Conservation (phyloP, 2,888 invertebrate species). For the Drosophila mettleri region DNA sequence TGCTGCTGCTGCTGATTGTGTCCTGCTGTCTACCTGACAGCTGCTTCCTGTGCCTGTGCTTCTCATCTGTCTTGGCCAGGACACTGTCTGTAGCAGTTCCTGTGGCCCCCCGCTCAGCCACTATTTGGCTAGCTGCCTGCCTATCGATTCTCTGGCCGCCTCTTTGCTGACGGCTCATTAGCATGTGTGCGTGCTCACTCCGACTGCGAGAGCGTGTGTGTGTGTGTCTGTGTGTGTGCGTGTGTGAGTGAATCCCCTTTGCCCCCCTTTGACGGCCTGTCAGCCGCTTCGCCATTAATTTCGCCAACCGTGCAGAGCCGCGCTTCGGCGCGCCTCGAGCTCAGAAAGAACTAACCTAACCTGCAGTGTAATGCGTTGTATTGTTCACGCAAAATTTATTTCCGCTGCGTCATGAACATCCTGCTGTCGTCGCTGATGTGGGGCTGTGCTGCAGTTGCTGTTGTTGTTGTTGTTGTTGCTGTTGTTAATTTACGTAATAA, state of each 20-base stretch:
- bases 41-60: constrained; percentile 59
- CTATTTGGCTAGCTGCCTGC: neutral
- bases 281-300: constrained; percentile 68
- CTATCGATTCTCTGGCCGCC: constrained; percentile 25
- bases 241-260: neutral
- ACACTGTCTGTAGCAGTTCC: constrained; percentile 19
- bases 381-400: constrained; percentile 81
- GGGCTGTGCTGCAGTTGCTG: constrained; percentile 29
- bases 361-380: constrained; percentile 79
- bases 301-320: constrained; percentile 34
- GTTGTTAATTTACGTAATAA: constrained; percentile 79
- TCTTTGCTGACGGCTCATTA: constrained; percentile 67
- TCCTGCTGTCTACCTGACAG: constrained; percentile 51
- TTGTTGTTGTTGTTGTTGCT: constrained; percentile 35
- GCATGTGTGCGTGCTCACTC: constrained; percentile 65
- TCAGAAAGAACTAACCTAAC: constrained; percentile 65
- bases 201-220: neutral
- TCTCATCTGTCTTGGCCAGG: constrained; percentile 42
- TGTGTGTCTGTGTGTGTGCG: neutral
- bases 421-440: constrained; percentile 72
- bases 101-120: neutral
- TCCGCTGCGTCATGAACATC: constrained; percentile 77
- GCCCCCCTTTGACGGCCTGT: constrained; percentile 32
- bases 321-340: constrained; percentile 16
- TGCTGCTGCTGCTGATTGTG: constrained; percentile 2